Evolutionary conservation across 1,140 invertebrate species (phyloP), one percentile per base, ranked within the genome.

Genomic region (Telenomus remus): DNA sequence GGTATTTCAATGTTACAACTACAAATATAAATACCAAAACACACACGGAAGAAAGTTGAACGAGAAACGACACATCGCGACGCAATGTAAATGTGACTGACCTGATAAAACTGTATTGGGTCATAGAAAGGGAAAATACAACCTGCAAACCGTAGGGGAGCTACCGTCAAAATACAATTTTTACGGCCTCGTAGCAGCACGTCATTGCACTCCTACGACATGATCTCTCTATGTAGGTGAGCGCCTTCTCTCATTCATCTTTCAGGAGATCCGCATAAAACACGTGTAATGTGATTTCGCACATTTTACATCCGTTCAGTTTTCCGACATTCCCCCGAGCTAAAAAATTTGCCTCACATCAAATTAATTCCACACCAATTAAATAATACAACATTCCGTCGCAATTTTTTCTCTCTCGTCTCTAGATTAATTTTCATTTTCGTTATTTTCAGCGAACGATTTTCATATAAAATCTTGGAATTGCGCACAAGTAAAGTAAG

Each of bases 121-220:
- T 86, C 83, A 85, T 85, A 85, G 85, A 86, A 86, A 85, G 84
- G 82, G 84, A 86, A 86, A 86, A 85, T 83, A 82, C 81, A 85
- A 85, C 79, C 81, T 83, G 81, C 79, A 81, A 85, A 81, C 79
- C 47, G 64, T 55, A 64, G 50, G 55, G 63, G 63, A 75, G 60
- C 74, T 84, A 73, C 80, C 71, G 76, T 79, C 74, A 80, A 85
- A 84, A 85, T 85, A 80, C 77, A 74, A 82, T 84, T 82, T 84
- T 83, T 84, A 83, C 78, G 54, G 73, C 69, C 64, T 64, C 59
- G 35, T 71, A 51, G 73, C 60, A 66, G 63, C 75, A 76, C 65
- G 68, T 71, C 50, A 71, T 55, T 43, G 51, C 65, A 54, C 49
- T 51, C 66, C 63, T 74, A 57, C 59, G 57, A 75, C 59, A 60